phyloP scores from a whole-genome alignment of 1,140 invertebrate genomes.

The Halotydeus destructor region DNA sequence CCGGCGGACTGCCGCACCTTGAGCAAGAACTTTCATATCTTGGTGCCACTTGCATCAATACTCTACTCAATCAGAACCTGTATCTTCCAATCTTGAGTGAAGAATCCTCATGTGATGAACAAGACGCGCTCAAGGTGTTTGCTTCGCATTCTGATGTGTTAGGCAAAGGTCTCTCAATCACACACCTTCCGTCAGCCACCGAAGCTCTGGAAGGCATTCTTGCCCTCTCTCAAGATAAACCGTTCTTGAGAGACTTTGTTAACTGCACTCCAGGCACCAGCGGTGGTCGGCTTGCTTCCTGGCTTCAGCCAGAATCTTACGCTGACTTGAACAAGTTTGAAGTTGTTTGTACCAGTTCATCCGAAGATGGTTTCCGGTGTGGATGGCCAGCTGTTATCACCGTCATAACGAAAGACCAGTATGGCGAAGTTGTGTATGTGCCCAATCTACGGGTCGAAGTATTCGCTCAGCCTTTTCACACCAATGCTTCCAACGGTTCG shows the following conservation, averaged over 20 bases:
- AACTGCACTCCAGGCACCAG: constrained; percentile 59
- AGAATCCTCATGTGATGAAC: constrained; percentile 21
- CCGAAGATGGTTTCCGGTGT: constrained; percentile 47
- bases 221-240: constrained; percentile 71
- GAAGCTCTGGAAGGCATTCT: constrained; percentile 75
- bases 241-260: constrained; percentile 83
- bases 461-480: constrained; percentile 6
- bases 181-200: constrained; percentile 56
- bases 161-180: constrained; percentile 71
- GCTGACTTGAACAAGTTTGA: constrained; percentile 71
- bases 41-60: constrained; percentile 68
- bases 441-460: constrained; percentile 52
- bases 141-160: constrained; percentile 46
- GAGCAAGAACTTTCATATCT: constrained; percentile 49
- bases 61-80: constrained; percentile 66
- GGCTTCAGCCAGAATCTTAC: constrained; percentile 78
- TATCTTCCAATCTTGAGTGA: constrained; percentile 41
- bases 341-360: constrained; percentile 36
- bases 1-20: constrained; percentile 4
- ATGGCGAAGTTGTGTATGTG: constrained; percentile 61
- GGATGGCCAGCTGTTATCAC: constrained; percentile 59
- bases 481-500: background rate
- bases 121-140: constrained; percentile 6
- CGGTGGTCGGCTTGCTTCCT: constrained; percentile 71
- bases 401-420: constrained; percentile 72